Percentiles rank a stretch among this genome's conserved stretches.
Evolutionary conservation across 2,113 vertebrate species (phyloP).

Genomic region (Dromaius novaehollandiae): DNA sequence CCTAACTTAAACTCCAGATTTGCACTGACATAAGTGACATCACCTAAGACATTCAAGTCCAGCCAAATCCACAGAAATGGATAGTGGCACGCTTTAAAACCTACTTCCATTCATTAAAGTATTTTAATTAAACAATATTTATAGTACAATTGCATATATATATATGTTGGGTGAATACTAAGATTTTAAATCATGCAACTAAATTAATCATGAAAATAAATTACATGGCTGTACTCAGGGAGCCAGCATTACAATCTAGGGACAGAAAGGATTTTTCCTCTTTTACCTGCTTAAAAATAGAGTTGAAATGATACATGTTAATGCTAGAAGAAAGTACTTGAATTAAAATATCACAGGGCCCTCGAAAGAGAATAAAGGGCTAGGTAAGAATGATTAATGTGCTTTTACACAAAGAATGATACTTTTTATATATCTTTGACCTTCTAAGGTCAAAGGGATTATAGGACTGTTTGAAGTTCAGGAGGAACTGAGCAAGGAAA

Average conservation of each 20-base stretch:
- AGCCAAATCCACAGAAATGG: slow-evolving; percentile 11
- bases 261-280: neutral
- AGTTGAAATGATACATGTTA: slow-evolving; percentile 6
- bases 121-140: slow-evolving; percentile 46
- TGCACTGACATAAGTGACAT: neutral
- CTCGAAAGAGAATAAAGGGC: slow-evolving; percentile 39
- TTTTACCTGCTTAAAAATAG: neutral
- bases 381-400: slow-evolving; percentile 68
- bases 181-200: neutral
- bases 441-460: slow-evolving; percentile 71
- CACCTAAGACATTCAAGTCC: slow-evolving; percentile 21
- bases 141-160: neutral
- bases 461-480: slow-evolving; percentile 70
- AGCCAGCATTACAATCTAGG: neutral
- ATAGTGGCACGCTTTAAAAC: neutral
- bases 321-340: neutral
- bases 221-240: neutral
- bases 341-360: slow-evolving; percentile 41
- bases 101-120: neutral
- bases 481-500: slow-evolving; percentile 61
- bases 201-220: slow-evolving; percentile 9
- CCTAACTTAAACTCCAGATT: slow-evolving; percentile 34
- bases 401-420: slow-evolving; percentile 68
- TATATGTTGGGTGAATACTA: neutral
- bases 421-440: slow-evolving; percentile 72